Conservation (phyloP, 2,113 vertebrate genomes). For the Nyctereutes procyonoides region DNA sequence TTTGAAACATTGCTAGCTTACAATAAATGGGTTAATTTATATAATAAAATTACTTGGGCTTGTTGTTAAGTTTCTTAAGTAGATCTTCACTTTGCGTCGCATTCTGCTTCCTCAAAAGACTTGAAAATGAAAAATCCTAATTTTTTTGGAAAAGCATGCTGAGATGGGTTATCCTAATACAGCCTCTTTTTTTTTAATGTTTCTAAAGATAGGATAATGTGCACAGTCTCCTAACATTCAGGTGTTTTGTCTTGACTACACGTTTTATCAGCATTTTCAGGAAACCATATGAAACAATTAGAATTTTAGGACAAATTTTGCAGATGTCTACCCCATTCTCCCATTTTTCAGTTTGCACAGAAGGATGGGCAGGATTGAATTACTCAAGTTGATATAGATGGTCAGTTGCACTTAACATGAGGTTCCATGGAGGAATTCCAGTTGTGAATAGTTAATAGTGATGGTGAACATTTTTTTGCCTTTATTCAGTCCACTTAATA, state of each 20-base stretch:
- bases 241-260: not conserved
- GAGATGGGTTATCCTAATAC: not conserved
- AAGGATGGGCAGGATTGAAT: not conserved
- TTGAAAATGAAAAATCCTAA: not conserved
- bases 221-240: not conserved
- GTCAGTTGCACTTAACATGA: not conserved
- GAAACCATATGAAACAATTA: not conserved
- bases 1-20: not conserved
- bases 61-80: not conserved
- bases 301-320: not conserved
- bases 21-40: constrained; percentile 83
- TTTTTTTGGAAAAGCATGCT: not conserved
- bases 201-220: not conserved
- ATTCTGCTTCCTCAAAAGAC: not conserved
- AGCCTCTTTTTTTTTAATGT: not conserved
- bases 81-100: not conserved
- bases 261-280: not conserved
- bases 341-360: not conserved
- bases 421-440: not conserved
- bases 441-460: not conserved
- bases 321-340: not conserved
- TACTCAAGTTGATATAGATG: not conserved
- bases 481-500: not conserved
- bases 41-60: not conserved
- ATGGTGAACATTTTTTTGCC: not conserved